Conservation (phyloP, 1,140 invertebrate genomes). For the Rhizoglyphus robini region DNA sequence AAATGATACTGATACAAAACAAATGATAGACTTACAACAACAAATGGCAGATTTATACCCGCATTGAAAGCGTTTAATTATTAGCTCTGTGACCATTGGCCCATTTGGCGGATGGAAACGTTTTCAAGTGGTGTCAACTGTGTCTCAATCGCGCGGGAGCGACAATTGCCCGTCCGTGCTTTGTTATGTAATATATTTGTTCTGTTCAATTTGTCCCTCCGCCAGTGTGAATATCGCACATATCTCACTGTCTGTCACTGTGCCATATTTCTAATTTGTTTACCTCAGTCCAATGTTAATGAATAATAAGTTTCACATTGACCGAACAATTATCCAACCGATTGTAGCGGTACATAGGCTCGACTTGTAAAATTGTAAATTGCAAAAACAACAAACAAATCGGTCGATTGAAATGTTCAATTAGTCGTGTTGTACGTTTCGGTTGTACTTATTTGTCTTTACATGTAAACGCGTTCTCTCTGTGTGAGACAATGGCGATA, state of each 20-base stretch:
- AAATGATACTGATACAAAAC: too few relatives aligned
- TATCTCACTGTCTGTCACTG: neutral
- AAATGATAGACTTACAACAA: too few relatives aligned
- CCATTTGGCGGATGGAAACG: neutral
- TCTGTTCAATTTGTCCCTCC: neutral
- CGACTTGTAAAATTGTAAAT: too few relatives aligned
- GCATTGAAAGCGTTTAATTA: neutral
- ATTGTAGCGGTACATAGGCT: neutral
- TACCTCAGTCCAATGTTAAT: neutral
- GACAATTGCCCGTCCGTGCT: neutral
- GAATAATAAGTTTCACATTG: neutral
- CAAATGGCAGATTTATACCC: neutral
- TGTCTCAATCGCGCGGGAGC: neutral
- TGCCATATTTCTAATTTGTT: constrained; percentile 6
- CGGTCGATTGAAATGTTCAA: too few relatives aligned
- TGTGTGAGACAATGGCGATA: too few relatives aligned
- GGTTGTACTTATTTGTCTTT: too few relatives aligned
- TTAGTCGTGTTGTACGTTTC: too few relatives aligned
- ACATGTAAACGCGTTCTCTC: too few relatives aligned
- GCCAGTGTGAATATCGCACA: neutral
- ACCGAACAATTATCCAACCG: constrained; percentile 8
- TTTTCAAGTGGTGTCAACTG: neutral
- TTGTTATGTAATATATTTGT: neutral
- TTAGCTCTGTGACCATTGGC: neutral
- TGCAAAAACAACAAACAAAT: too few relatives aligned